A percentile compares a stretch with the other conserved stretches of the same genome.
Conservation (phyloP, 2,888 invertebrate genomes). For the Cantharis flavilabris region DNA sequence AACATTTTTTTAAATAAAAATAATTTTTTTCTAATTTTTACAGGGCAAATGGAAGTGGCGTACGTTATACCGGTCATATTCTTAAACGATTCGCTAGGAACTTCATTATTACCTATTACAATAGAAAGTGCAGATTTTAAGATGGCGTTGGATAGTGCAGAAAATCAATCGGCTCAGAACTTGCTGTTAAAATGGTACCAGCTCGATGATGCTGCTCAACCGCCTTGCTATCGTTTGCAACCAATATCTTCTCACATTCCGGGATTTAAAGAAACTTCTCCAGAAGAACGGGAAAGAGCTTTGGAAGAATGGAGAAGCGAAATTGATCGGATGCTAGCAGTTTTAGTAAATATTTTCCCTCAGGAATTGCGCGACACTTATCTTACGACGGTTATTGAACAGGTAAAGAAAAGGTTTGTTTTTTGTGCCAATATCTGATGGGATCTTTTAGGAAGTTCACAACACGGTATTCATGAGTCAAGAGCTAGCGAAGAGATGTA, state of each 20-base stretch:
- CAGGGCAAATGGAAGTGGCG: conserved; percentile 74
- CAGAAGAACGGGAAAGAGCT: conserved; percentile 57
- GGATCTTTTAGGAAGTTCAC: conserved; percentile 68
- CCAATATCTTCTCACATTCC: conserved; percentile 62
- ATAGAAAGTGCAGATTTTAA: conserved; percentile 81
- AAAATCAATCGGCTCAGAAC: conserved; percentile 63
- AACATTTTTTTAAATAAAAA: background rate
- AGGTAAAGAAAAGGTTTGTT: conserved; percentile 55
- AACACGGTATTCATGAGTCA: conserved; percentile 81
- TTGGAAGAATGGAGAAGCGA: conserved; percentile 62
- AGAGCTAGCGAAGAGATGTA: conserved; percentile 76
- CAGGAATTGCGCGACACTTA: conserved; percentile 80
- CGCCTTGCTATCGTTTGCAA: conserved; percentile 76
- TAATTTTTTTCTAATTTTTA: conserved; percentile 28
- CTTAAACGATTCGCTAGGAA: conserved; percentile 77
- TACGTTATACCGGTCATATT: conserved; percentile 80
- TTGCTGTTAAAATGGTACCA: conserved; percentile 71
- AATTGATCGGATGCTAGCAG: conserved; percentile 66
- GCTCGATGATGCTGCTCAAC: conserved; percentile 72
- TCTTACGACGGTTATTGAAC: conserved; percentile 80
- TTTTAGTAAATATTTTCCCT: conserved; percentile 72
- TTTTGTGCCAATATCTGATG: background rate
- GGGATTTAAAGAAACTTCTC: conserved; percentile 56
- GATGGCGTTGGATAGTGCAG: conserved; percentile 70
- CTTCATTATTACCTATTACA: conserved; percentile 75